Evolutionary conservation across 1,140 invertebrate genomes (phyloP), one percentile per base, ranked within the genome.

Genomic region (Megathymus violae): DNA sequence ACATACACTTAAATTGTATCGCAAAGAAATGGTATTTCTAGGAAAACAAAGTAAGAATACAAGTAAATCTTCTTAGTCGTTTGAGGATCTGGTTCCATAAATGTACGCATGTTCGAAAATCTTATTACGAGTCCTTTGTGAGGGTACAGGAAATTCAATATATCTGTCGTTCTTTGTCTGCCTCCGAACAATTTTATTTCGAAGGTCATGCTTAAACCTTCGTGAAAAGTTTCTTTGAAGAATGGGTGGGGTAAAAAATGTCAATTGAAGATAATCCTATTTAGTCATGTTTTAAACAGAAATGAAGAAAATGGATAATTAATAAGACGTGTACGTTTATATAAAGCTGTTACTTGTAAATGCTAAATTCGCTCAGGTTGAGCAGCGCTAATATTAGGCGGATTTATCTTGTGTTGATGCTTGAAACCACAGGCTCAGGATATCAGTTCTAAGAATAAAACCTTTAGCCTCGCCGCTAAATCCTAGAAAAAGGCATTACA

Each of bases 81-180:
- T 50, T 65, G 27, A 66, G 66, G 64, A 64, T 67, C 56, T 60
- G 69, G 65, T 64, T 73, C 67, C 50, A 67, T 72, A 75, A 73
- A 69, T 52, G 71, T 65, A 69, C 71, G 68, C 71, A 52, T 76
- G 66, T 74, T 51, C 60, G 56, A 52, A 76, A 77, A 77, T 77
- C 71, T 74, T 69, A 77, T 77, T 74, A 77, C 27, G 27, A 31
- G 27, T 31, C 27, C 71, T 71, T 71, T 74, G 68, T 41, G 51
- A 67, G 75, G 67, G 72, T 77, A 74, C 71, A 71, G 67, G 64
- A 71, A 74, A 74, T 77, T 74, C 69, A 74, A 31, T 31, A 74
- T 74, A 74, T 71, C 68, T 67, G 70, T 64, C 67, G 62, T 65
- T 71, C 68, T 66, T 69, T 74, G 64, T 67, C 63, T 61, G 52